Percentiles rank a stretch among this genome's conserved stretches.
Evolutionary conservation across 2,888 invertebrate genomes (phyloP).

Genomic region (Polylopha cassiicola): DNA sequence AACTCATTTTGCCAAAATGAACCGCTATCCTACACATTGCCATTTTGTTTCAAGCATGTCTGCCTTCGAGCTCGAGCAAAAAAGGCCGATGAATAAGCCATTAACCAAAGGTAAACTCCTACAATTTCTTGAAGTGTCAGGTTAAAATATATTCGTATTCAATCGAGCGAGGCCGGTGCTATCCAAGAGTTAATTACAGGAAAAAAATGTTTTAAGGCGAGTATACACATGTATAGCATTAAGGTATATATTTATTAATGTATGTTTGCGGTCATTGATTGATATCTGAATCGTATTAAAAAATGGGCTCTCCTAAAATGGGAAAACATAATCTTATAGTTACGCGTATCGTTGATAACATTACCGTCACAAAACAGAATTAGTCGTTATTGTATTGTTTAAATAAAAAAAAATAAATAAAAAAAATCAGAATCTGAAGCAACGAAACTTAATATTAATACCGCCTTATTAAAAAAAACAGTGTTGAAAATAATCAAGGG

Average conservation of each 20-base stretch:
- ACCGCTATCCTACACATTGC: slow-evolving; percentile 38
- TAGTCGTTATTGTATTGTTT: too few species aligned
- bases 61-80: slow-evolving; percentile 14
- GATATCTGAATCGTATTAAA: too few species aligned
- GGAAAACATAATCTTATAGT: too few species aligned
- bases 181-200: not conserved
- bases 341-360: too few species aligned
- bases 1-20: slow-evolving; percentile 42
- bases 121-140: slow-evolving; percentile 5
- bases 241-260: slow-evolving; percentile 7
- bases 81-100: slow-evolving; percentile 17
- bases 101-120: slow-evolving; percentile 16
- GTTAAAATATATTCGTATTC: slow-evolving; percentile 12
- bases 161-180: slow-evolving; percentile 3
- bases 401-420: too few species aligned
- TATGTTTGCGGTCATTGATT: slow-evolving; percentile 6
- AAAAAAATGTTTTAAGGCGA: not conserved
- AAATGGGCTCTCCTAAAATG: too few species aligned
- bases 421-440: too few species aligned
- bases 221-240: too few species aligned
- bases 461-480: too few species aligned
- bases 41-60: slow-evolving; percentile 26
- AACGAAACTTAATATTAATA: too few species aligned
- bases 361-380: too few species aligned
- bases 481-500: not conserved